Conservation (phyloP, 2,888 invertebrate species). For the Ectobius pallidus region DNA sequence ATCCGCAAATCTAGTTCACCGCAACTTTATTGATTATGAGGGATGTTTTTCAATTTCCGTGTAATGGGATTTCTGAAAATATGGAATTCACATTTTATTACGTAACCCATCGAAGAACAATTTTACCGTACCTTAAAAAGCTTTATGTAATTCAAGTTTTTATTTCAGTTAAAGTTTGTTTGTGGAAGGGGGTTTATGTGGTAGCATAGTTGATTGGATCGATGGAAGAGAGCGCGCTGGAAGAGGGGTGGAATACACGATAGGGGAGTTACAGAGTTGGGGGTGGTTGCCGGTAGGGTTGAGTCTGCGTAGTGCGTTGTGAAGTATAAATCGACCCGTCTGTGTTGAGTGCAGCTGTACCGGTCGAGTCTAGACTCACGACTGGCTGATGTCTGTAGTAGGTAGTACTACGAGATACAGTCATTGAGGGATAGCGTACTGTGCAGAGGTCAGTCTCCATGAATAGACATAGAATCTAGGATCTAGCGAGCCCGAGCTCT, state of each 20-base stretch:
- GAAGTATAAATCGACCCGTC: background rate
- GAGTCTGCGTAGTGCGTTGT: background rate
- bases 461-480: too few species aligned
- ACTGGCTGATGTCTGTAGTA: background rate
- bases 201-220: background rate
- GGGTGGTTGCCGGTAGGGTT: background rate
- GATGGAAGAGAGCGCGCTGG: background rate
- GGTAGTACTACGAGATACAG: background rate
- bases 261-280: background rate
- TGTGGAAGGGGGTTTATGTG: background rate
- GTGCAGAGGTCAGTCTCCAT: too few species aligned
- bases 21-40: too few species aligned
- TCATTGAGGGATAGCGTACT: too few species aligned
- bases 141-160: background rate
- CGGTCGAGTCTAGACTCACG: background rate
- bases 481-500: too few species aligned
- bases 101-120: too few species aligned
- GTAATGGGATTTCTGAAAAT: too few species aligned
- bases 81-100: too few species aligned
- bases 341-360: background rate
- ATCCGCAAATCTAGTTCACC: too few species aligned
- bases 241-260: background rate
- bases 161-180: background rate
- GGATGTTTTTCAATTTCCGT: too few species aligned
- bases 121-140: too few species aligned